Evolutionary conservation across 2,888 invertebrate species (phyloP), one percentile per base, ranked within the genome.

Genomic region (Eupithecia centaureata): DNA sequence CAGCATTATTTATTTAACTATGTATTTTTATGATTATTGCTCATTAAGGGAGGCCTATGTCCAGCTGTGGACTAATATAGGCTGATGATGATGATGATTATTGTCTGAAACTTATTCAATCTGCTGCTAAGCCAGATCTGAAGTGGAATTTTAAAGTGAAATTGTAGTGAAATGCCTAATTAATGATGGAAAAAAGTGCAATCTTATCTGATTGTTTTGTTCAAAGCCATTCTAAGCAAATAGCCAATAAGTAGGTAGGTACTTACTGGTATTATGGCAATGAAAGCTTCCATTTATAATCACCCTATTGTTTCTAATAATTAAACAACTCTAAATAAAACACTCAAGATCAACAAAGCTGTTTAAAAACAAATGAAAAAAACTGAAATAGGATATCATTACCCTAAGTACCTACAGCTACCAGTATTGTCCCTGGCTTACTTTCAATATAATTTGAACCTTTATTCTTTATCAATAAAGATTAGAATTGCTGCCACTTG

Each of bases 341-440:
- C n/a, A 35, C 66, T 69, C 33, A 67, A 63, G 63, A 47, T 51
- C 56, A 42, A 56, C 30, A 25, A 38, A 22, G 18, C 47, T 22
- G n/a, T 54, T 59, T 33, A 7, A 2, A 51, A 52, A 35, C 5
- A 25, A 63, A 54, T 62, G 32, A 15, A 60, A 56, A 60, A 60
- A 67, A 47, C 60, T 60, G 62, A 58, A 61, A 68, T 28, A 18
- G 1, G 32, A 63, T 42, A 61, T 52, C 15, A n/a, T 15, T 25
- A 27, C 13, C 2, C 13, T 25, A 27, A 15, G 52, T 52, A 52
- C 25, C 15, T 15, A 51, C 47, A 25, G 27, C 27, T 25, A 51
- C 25, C 2, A 47, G 0, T 25, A 51, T 5, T 52, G 27, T 15
- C 52, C 25, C 15, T 27, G 52, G 7, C 15, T 27, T 27, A 2